Evolutionary conservation across 2,888 invertebrate genomes (phyloP).

Genomic region (Dryococelus australis): DNA sequence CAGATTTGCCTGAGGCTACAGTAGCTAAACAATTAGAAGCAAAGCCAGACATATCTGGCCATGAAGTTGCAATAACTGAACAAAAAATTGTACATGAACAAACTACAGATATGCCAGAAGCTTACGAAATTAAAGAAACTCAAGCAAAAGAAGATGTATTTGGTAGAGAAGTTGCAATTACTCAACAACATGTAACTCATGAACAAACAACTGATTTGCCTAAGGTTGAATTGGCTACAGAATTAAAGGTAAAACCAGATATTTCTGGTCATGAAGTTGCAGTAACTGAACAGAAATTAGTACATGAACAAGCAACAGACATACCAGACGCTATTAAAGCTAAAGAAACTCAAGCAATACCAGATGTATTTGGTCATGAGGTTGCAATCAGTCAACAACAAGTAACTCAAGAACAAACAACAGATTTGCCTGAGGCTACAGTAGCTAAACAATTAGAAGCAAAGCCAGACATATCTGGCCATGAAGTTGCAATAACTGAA

Average conservation of each 20-base stretch:
- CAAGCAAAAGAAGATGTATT: conserved; percentile 29
- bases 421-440: conserved; percentile 26
- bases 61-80: too few species aligned
- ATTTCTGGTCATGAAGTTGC: conserved; percentile 32
- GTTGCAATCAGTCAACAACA: conserved; percentile 40
- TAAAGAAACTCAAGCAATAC: conserved; percentile 27
- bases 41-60: too few species aligned
- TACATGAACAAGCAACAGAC: conserved; percentile 23
- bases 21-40: too few species aligned
- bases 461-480: conserved; percentile 32
- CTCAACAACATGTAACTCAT: not conserved
- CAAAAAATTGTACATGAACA: not conserved
- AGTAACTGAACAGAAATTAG: conserved; percentile 31
- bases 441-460: conserved; percentile 34
- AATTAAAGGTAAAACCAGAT: conserved; percentile 33
- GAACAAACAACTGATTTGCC: conserved; percentile 35
- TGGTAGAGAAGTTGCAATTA: not conserved
- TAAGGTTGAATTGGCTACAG: conserved; percentile 2
- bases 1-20: too few species aligned
- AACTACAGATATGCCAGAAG: not conserved
- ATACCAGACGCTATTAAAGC: not conserved
- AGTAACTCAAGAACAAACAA: conserved; percentile 32
- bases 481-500: conserved; percentile 23
- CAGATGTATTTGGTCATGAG: conserved; percentile 37
- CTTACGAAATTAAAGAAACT: not conserved